phyloP scores from a whole-genome alignment of 1,140 invertebrate genomes.

The Cecropterus lyciades region DNA sequence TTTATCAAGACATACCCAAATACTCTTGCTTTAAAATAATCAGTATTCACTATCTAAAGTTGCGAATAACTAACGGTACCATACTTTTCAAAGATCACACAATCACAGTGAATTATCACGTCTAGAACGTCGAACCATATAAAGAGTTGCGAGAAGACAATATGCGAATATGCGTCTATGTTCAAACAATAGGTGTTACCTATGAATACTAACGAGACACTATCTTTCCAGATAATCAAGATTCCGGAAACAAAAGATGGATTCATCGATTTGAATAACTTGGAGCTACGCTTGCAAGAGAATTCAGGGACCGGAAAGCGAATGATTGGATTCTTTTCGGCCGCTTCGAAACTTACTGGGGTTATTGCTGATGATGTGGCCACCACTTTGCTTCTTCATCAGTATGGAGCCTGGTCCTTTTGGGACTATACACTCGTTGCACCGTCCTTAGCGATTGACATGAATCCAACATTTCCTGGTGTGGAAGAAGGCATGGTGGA shows the following conservation, averaged over 20 bases:
- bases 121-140: conserved; percentile 8
- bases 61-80: not conserved
- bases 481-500: conserved; percentile 88
- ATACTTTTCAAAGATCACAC: no score
- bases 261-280: conserved; percentile 90
- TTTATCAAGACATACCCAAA: no score
- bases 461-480: conserved; percentile 91
- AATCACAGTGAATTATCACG: conserved; percentile 6
- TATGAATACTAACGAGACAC: conserved; percentile 39
- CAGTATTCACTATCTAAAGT: not conserved
- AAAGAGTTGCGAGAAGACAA: conserved; percentile 3
- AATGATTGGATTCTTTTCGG: conserved; percentile 94
- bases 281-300: conserved; percentile 89
- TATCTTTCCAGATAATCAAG: conserved; percentile 87
- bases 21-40: not conserved
- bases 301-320: conserved; percentile 84
- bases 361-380: conserved; percentile 93
- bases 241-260: conserved; percentile 92
- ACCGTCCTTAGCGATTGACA: conserved; percentile 92
- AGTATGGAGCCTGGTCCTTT: conserved; percentile 92
- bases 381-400: conserved; percentile 92
- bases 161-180: conserved; percentile 16
- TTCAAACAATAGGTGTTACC: conserved; percentile 12
- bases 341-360: conserved; percentile 96
- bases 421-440: conserved; percentile 97